These are phyloP conservation scores for Pantherophis vulpinus DNA, from an alignment of 2,797 vertebrate species.

Conservation along the genomic window DNA sequence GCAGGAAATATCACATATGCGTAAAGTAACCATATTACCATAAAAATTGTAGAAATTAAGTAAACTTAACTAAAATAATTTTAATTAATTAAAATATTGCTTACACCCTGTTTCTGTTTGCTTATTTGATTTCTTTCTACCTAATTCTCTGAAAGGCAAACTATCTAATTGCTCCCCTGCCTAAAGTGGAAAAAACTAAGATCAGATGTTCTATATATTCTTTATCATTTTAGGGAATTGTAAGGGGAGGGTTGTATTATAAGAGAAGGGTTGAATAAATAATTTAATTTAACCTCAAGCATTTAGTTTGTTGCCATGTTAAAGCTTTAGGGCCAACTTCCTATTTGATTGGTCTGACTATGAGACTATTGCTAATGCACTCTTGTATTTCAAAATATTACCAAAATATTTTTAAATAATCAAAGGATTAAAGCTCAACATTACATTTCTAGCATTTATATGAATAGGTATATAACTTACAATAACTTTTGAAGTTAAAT, in stretches of 20 bases:
- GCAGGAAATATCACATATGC: background rate
- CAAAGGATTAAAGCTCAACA: background rate
- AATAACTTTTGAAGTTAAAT: background rate
- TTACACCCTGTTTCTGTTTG: background rate
- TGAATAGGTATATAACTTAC: background rate
- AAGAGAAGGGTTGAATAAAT: background rate
- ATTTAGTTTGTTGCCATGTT: background rate
- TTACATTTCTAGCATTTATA: background rate
- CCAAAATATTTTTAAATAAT: background rate
- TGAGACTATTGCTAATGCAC: background rate
- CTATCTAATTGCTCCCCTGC: background rate
- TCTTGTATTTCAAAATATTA: background rate
- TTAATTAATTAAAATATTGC: background rate
- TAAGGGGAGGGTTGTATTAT: background rate
- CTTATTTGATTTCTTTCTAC: background rate
- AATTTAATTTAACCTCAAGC: background rate
- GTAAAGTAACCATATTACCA: background rate
- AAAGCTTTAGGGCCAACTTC: background rate
- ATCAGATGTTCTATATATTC: background rate
- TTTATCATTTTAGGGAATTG: background rate
- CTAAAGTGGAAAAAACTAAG: background rate
- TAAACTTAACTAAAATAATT: background rate
- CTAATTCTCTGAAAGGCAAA: background rate
- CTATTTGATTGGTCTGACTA: background rate
- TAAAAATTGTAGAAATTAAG: background rate